Percentiles rank a stretch among this genome's conserved stretches.
Conservation (phyloP, 2,797 vertebrate genomes). For the Thripadectes ignobilis region DNA sequence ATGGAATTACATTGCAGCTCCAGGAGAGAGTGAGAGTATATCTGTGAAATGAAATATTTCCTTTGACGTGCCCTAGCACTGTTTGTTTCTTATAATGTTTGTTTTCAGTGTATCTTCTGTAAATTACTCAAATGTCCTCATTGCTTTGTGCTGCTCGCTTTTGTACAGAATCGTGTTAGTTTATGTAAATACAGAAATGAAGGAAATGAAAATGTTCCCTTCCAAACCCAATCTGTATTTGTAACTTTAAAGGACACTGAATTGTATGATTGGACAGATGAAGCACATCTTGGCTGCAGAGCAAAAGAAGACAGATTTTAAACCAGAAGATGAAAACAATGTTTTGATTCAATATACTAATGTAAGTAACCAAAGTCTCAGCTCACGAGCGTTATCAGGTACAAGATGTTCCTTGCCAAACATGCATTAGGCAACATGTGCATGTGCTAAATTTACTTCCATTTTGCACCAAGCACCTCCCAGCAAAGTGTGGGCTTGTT, state of each 20-base stretch:
- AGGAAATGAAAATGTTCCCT: neutral
- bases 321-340: conserved; percentile 97
- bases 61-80: neutral
- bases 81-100: too few species aligned
- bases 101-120: neutral
- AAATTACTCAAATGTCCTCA: neutral
- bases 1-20: neutral
- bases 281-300: conserved; percentile 94
- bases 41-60: neutral
- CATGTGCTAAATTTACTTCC: neutral
- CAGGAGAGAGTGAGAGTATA: neutral
- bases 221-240: conserved; percentile 36
- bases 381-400: neutral
- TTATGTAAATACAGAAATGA: neutral
- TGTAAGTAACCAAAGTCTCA: conserved; percentile 79
- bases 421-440: neutral
- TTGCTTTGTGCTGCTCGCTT: neutral
- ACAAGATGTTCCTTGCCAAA: neutral
- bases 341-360: conserved; percentile 97
- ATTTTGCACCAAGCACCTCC: neutral
- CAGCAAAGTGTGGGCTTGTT: neutral
- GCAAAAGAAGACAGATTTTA: conserved; percentile 99
- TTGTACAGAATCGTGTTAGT: neutral
- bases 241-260: conserved; percentile 88
- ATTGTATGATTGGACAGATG: conserved; percentile 99